Evolutionary conservation across 2,113 vertebrate species (phyloP).

Genomic region (Turdus rufiventris): DNA sequence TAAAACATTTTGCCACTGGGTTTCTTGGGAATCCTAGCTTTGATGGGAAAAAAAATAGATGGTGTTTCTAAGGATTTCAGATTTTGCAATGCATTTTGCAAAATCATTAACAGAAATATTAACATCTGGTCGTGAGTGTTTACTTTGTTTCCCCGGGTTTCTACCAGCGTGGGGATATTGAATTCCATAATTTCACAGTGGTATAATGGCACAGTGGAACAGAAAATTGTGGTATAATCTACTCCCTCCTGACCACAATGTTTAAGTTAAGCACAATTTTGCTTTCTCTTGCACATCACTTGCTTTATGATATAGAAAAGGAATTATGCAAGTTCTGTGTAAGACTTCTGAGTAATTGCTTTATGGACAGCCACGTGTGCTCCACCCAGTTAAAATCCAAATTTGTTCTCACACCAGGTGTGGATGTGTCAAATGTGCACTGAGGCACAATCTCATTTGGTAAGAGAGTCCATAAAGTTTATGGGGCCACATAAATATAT

Average conservation of each 20-base stretch:
- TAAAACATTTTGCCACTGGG: neutral
- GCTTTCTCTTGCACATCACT: neutral
- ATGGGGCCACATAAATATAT: neutral
- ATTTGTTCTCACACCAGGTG: neutral
- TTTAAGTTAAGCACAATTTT: neutral
- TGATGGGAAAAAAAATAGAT: neutral
- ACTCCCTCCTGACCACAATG: neutral
- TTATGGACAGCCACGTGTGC: neutral
- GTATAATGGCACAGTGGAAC: neutral
- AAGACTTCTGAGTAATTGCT: neutral
- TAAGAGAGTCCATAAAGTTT: neutral
- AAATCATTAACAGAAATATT: neutral
- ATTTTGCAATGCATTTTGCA: neutral
- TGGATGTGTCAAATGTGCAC: neutral
- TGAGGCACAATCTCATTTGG: neutral
- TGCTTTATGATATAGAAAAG: neutral
- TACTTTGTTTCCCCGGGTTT: neutral
- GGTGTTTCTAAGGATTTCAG: neutral
- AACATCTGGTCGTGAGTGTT: neutral
- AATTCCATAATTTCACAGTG: neutral
- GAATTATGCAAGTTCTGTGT: neutral
- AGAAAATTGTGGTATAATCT: neutral
- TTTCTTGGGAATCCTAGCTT: neutral
- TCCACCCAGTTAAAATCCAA: neutral
- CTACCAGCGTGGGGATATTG: neutral